Base-by-base conservation (phyloP, 2,113 vertebrate species). In the Stegostoma tigrinum region DNA sequence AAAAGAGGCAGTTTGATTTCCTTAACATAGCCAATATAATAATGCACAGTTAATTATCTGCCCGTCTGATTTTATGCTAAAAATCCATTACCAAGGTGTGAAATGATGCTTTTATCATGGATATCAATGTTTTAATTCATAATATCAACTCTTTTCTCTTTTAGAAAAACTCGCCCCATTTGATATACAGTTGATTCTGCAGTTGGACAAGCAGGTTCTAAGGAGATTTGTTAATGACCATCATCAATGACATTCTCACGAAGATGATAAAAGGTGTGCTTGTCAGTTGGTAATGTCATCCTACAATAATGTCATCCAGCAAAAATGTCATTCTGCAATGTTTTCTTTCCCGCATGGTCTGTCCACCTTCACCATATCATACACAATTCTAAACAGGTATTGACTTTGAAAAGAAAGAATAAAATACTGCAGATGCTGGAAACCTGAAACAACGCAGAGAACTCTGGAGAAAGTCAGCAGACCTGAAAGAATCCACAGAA, bases 41-140 rank as follows among this genome's bases (percentile, higher is more conserved):
- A 67, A 93, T 38, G 45, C 68, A 72, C 67, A 14, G 24, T 72
- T 95, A 95, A 95, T 95, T 30, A 95, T 45, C 94, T 95, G 45
- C 7, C 27, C 67, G 52, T 75, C 42, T 34, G n/a, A 72, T 72
- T 42, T 15, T 95, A 75, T 38, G 61, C 89, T 61, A 61, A 93
- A 93, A 66, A 93, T 42, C 34, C 34, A 38, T 6, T 10, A 66
- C 21, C 19, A 66, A 93, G 7, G 61, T 38, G 64, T 19, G 21
- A 66, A 90, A 38, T 19, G 61, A 93, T 93, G 61, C 17, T 38
- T 66, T 93, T 93, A 67, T 42, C 61, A 93, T 0, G n/a, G 55
- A 17, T n/a, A n/a, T 64, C 52, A 3, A 93, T 67, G 5, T 66
- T 67, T 67, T 66, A 38, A 64, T 93, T 67, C 17, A 93, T 38